Evolutionary conservation across 2,113 vertebrate genomes (phyloP).

Genomic region (Callipepla squamata): DNA sequence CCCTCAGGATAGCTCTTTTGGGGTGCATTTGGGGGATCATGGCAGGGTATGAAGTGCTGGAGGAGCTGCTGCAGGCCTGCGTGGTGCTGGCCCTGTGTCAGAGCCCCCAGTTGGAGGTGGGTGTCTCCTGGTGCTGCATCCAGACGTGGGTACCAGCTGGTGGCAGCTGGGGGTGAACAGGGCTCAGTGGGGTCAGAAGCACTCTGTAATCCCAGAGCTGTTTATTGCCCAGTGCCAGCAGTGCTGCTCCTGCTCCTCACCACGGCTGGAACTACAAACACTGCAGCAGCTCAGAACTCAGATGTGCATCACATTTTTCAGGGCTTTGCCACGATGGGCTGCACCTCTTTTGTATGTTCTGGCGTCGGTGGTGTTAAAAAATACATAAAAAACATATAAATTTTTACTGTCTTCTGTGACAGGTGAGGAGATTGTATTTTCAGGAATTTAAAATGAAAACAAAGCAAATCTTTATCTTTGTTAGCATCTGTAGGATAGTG

Average conservation of each 20-base stretch:
- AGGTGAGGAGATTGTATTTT: not conserved
- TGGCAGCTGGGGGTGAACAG: conserved; percentile 1
- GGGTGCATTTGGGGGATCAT: not conserved
- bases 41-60: not conserved
- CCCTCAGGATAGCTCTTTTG: rapidly evolving
- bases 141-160: not conserved
- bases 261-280: not conserved
- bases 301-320: rapidly evolving
- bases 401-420: not conserved
- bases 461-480: not conserved
- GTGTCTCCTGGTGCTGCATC: conserved; percentile 1
- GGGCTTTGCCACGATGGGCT: not conserved
- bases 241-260: not conserved
- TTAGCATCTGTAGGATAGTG: not conserved
- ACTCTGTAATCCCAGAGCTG: conserved; percentile 24
- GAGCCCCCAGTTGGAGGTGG: not conserved
- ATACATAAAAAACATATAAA: too few relatives aligned
- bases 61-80: not conserved
- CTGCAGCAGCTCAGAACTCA: not conserved
- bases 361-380: not conserved
- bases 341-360: not conserved
- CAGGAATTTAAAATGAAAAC: not conserved
- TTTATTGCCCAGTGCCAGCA: not conserved
- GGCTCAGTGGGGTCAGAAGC: not conserved
- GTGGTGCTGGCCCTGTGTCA: rapidly evolving